Base-by-base conservation (phyloP, 2,888 invertebrate species). In the Drepanosiphum platanoidis region DNA sequence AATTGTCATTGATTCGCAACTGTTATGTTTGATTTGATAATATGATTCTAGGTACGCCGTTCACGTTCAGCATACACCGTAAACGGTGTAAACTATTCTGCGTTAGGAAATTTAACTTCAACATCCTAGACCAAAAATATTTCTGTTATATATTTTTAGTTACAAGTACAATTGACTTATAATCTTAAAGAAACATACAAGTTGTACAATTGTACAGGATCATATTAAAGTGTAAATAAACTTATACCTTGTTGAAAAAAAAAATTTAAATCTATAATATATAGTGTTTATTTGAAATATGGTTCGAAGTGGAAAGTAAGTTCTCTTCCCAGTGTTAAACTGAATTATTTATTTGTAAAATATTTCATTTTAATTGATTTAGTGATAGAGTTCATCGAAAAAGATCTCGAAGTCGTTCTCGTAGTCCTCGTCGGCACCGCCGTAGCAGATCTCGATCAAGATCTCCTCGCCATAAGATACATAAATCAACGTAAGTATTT, bases 391-490 rank as follows among this genome's bases (percentile, higher is more conserved):
- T 90, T 88, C 89, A 90, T 86, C 91, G 93, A 52, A 91, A 92
- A 86, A 90, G 93, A 70, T 93, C 93, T 2, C 91, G 92, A 86
- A 93, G 93, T 86, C 91, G 92, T 72, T 93, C 93, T 42, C 90
- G 89, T 13, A 91, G 92, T 61, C 92, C 92, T 22, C 93, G 93
- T 46, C 80, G 87, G 1, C 81, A 93, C 88, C 92, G 93, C 88
- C 92, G 93, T 86, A 93, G 93, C 88, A 92, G 93, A 87, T 94
- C 93, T 72, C 91, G 93, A 86, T 93, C 94, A 58, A 89, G 93
- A 64, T 84, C 84, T 27, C 84, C 84, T 68, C 84, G 84, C 58
- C 84, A 84, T 68, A 84, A 84, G 34, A 58, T 74, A 36, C 84
- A 84, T 64, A 84, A 84, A 81, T 86, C 86, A 80, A 30, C 46